These are phyloP conservation scores for Polyodon spathula DNA, from an alignment of 2,113 vertebrate genomes.

Conservation along the genomic window DNA sequence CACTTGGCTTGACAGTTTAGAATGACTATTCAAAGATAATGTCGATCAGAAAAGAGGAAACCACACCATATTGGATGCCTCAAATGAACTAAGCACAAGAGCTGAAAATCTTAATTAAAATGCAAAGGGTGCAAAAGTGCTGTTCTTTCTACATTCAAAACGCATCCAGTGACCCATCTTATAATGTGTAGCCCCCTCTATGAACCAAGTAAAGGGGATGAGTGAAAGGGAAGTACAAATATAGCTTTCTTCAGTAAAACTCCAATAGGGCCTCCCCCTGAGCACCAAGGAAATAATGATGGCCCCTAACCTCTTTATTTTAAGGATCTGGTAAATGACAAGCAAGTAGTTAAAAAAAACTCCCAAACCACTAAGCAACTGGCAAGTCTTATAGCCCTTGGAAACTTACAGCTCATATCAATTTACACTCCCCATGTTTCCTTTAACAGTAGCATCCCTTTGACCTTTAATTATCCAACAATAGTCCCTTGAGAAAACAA, in stretches of 20 bases:
- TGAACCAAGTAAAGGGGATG: no score
- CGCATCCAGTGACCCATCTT: constrained; percentile 63
- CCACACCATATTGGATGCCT: constrained; percentile 64
- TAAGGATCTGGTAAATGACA: no score
- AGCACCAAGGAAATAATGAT: no score
- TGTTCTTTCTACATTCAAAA: constrained; percentile 74
- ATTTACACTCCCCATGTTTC: background rate
- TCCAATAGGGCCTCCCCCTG: no score
- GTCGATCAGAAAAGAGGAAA: constrained; percentile 26
- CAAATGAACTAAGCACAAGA: constrained; percentile 82
- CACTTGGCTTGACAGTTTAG: background rate
- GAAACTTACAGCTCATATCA: background rate
- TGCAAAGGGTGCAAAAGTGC: constrained; percentile 69
- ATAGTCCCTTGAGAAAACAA: constrained; percentile 27
- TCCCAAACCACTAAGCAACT: constrained; percentile 45
- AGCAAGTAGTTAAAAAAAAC: no score
- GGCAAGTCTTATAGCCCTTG: background rate
- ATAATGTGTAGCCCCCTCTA: no score
- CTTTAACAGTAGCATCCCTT: constrained; percentile 26
- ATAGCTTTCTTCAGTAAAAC: no score
- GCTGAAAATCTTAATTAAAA: constrained; percentile 86
- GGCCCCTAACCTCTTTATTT: no score
- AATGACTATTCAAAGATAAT: background rate
- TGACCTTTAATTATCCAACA: constrained; percentile 28
- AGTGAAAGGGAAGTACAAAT: no score